phyloP scores from a whole-genome alignment of 2,113 vertebrate species.

The Tinamus guttatus region DNA sequence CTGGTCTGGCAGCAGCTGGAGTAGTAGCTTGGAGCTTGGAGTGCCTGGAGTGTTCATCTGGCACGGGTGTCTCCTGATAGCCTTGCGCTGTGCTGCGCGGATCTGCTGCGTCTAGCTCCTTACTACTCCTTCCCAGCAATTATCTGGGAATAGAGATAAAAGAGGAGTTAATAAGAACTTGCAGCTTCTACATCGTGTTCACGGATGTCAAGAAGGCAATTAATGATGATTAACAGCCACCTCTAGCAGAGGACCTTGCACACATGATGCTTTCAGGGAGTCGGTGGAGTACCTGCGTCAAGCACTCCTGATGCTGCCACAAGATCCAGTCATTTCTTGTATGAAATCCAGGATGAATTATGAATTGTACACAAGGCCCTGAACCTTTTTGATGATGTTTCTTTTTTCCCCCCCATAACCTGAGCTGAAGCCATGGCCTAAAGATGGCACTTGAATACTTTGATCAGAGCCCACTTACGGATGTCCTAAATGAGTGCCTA shows the following conservation, averaged over 20 bases:
- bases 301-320: not conserved
- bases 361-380: not conserved
- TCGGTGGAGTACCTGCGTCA: not conserved
- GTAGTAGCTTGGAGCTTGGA: not conserved
- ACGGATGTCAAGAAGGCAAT: not conserved
- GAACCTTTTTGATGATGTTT: not conserved
- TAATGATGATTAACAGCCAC: not conserved
- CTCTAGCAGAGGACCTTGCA: not conserved
- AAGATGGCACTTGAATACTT: not conserved
- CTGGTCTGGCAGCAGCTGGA: not conserved
- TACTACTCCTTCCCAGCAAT: not conserved
- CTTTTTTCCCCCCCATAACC: not conserved
- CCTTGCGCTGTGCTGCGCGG: rapidly evolving
- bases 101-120: not conserved
- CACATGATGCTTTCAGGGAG: not conserved
- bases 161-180: not conserved
- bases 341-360: not conserved
- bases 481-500: not conserved
- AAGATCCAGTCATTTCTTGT: not conserved
- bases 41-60: rapidly evolving
- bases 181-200: not conserved
- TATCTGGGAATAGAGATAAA: not conserved
- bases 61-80: rapidly evolving
- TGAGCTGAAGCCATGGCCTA: not conserved
- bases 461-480: not conserved